Evolutionary conservation across 2,888 invertebrate genomes (phyloP).

Genomic region (Platycheirus albimanus): DNA sequence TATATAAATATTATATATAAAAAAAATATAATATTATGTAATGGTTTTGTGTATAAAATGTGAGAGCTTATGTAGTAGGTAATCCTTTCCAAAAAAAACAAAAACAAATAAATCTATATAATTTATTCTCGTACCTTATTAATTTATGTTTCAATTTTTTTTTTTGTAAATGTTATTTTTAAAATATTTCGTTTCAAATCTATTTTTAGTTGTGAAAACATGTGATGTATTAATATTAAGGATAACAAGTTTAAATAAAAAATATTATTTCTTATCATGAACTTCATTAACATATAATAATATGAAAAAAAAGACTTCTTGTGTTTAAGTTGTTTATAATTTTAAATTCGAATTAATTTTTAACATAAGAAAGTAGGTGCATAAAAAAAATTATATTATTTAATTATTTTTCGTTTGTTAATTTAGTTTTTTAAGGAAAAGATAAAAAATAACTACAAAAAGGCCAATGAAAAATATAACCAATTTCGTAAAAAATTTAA

Average conservation of each 20-base stretch:
- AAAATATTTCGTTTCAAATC: slow-evolving; percentile 17
- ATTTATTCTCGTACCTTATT: slow-evolving; percentile 47
- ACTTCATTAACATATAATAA: slow-evolving; percentile 9
- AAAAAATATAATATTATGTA: no score
- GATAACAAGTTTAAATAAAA: background rate
- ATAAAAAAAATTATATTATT: slow-evolving; percentile 20
- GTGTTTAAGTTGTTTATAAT: slow-evolving; percentile 77
- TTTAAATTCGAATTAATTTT: slow-evolving; percentile 76
- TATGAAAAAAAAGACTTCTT: slow-evolving; percentile 70
- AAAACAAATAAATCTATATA: background rate
- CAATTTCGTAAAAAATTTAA: slow-evolving; percentile 14
- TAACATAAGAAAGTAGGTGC: no score
- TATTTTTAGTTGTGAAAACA: slow-evolving; percentile 68
- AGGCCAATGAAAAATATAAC: slow-evolving; percentile 31
- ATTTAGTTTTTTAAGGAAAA: slow-evolving; percentile 66
- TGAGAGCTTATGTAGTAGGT: slow-evolving; percentile 10
- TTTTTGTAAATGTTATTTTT: slow-evolving; percentile 28
- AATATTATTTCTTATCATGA: background rate
- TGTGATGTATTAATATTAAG: slow-evolving; percentile 72
- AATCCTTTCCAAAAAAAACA: slow-evolving; percentile 29
- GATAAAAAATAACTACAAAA: slow-evolving; percentile 6
- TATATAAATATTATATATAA: slow-evolving; percentile 28
- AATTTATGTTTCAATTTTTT: slow-evolving; percentile 60
- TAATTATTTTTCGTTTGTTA: slow-evolving; percentile 60
- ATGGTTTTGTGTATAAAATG: background rate